phyloP scores from a whole-genome alignment of 2,797 vertebrate genomes.

The Pangasius macronema region DNA sequence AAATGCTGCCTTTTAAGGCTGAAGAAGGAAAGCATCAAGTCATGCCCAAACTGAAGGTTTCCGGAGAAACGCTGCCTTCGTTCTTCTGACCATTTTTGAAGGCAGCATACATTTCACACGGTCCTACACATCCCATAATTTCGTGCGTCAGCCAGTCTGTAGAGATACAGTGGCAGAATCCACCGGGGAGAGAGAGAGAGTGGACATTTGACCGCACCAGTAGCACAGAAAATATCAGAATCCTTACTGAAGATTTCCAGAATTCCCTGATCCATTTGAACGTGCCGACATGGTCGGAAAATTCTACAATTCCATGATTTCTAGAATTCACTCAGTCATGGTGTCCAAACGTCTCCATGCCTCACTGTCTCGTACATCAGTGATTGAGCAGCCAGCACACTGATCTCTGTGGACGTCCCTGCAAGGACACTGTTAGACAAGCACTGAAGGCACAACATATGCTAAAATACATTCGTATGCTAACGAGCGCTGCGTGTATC shows the following conservation, averaged over 20 bases:
- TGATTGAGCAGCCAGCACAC: not conserved
- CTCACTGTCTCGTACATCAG: not conserved
- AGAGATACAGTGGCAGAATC: not conserved
- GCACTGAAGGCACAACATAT: not conserved
- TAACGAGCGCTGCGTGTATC: not conserved
- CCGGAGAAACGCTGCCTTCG: not conserved
- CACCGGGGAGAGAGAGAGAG: not conserved
- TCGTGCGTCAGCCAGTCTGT: no score
- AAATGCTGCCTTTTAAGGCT: not conserved
- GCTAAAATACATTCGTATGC: no score
- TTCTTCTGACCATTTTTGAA: not conserved
- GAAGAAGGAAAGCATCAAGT: not conserved
- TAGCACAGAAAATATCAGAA: not conserved
- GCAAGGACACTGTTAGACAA: not conserved
- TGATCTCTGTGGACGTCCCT: not conserved
- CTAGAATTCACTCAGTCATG: not conserved
- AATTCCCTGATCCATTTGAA: not conserved
- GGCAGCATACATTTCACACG: not conserved
- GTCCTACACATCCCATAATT: not conserved
- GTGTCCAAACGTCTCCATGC: not conserved
- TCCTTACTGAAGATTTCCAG: no score
- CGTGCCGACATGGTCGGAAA: not conserved
- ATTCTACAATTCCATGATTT: not conserved
- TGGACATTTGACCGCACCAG: not conserved
- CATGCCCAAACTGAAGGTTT: not conserved